These are phyloP conservation scores for Colletes gigas DNA, from an alignment of 1,140 invertebrate species.

Conservation along the genomic window DNA sequence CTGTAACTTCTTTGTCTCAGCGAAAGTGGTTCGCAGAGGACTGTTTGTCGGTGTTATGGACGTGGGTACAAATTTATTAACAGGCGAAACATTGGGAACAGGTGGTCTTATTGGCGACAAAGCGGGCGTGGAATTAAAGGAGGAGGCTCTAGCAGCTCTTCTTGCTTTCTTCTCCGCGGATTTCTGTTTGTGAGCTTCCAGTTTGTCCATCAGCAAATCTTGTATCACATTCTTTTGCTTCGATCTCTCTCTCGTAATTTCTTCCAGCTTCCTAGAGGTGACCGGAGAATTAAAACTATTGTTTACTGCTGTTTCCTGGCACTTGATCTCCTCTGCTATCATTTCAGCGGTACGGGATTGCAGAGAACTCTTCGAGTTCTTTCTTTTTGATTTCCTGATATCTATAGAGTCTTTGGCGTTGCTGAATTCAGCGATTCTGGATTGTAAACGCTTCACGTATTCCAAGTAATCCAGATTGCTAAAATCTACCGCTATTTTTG, in stretches of 20 bases:
- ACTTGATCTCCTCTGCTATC: conserved; percentile 78
- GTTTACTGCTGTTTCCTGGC: conserved; percentile 61
- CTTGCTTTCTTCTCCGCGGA: conserved; percentile 83
- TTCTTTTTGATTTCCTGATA: conserved; percentile 84
- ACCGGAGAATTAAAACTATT: conserved; percentile 77
- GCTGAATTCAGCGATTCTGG: conserved; percentile 87
- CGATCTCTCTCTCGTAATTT: conserved; percentile 85
- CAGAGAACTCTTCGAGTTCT: conserved; percentile 79
- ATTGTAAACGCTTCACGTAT: conserved; percentile 86
- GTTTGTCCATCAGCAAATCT: conserved; percentile 89
- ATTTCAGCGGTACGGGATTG: conserved; percentile 73
- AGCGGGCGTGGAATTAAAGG: conserved; percentile 64
- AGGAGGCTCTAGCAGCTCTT: conserved; percentile 76
- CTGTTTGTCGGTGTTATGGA: conserved; percentile 63
- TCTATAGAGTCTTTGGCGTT: conserved; percentile 87
- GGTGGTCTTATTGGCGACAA: conserved; percentile 64
- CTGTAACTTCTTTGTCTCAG: conserved; percentile 66
- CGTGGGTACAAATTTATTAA: conserved; percentile 66
- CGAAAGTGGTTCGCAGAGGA: conserved; percentile 67
- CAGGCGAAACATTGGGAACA: conserved; percentile 21
- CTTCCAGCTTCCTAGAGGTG: conserved; percentile 83
- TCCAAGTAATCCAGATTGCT: conserved; percentile 83
- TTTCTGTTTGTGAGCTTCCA: conserved; percentile 86
- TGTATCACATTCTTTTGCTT: conserved; percentile 88
- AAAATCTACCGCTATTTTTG: conserved; percentile 64